phyloP scores from a whole-genome alignment of 2,113 vertebrate genomes.

The Tragulus kanchil region DNA sequence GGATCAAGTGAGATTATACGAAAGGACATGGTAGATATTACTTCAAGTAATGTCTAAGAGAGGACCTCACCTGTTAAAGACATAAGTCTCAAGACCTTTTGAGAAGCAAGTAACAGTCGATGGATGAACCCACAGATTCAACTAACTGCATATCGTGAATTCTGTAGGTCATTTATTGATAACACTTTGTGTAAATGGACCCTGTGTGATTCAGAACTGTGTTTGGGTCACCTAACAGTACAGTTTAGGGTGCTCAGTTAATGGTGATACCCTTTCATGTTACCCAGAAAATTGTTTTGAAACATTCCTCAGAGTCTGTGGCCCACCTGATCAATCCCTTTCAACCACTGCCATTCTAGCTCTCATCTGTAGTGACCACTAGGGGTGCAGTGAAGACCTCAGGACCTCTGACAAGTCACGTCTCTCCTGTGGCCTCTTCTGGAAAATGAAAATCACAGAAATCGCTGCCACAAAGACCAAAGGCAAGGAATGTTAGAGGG shows the following conservation, averaged over 20 bases:
- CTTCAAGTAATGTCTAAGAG: background rate
- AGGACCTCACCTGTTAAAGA: background rate
- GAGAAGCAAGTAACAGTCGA: background rate
- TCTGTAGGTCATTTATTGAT: background rate
- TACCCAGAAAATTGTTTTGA: constrained; percentile 14
- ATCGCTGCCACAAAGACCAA: background rate
- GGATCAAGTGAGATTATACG: background rate
- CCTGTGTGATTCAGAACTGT: background rate
- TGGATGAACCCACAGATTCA: background rate
- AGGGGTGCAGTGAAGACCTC: background rate
- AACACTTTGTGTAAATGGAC: background rate
- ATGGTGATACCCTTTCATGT: background rate
- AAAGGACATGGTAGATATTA: background rate
- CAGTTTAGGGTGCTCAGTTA: background rate
- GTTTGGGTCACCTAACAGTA: background rate
- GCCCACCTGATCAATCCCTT: background rate
- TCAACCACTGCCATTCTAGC: background rate
- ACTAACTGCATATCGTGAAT: background rate
- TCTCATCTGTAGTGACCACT: background rate
- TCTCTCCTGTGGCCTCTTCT: background rate
- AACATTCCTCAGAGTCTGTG: background rate
- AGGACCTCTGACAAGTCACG: background rate
- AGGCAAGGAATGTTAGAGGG: background rate
- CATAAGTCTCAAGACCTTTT: background rate
- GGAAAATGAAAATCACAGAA: background rate